phyloP scores from a whole-genome alignment of 2,888 invertebrate genomes.

The Vandiemenella viatica region DNA sequence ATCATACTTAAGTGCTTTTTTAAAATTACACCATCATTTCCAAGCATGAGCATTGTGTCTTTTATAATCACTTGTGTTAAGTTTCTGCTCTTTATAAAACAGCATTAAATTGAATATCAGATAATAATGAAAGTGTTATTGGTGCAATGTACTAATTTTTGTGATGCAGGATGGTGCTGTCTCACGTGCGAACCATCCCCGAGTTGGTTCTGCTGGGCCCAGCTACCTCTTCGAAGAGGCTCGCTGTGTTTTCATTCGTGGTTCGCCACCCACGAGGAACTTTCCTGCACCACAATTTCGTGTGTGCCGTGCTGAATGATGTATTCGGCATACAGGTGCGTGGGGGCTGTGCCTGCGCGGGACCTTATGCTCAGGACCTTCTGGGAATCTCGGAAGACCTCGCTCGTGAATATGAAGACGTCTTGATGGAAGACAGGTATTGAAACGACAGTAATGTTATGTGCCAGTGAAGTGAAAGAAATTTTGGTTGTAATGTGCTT shows the following conservation, averaged over 20 bases:
- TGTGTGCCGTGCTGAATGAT: conserved; percentile 75
- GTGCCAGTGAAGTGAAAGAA: too few relatives aligned
- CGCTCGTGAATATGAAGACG: conserved; percentile 57
- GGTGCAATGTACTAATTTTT: too few relatives aligned
- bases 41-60: too few relatives aligned
- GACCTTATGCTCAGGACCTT: conserved; percentile 70
- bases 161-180: conserved; percentile 63
- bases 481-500: too few relatives aligned
- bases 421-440: conserved; percentile 47
- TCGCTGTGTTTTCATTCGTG: conserved; percentile 76
- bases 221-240: conserved; percentile 45
- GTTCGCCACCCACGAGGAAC: conserved; percentile 66
- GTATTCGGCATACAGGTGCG: conserved; percentile 81
- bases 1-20: too few relatives aligned
- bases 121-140: too few relatives aligned
- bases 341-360: conserved; percentile 65
- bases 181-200: conserved; percentile 63
- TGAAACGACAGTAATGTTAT: too few relatives aligned
- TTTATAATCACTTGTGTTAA: too few relatives aligned
- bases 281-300: conserved; percentile 78
- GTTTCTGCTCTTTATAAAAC: too few relatives aligned
- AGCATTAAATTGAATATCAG: too few relatives aligned
- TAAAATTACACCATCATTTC: too few relatives aligned
- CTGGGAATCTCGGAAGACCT: conserved; percentile 67
- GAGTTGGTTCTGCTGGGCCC: conserved; percentile 65